Conservation (phyloP, 1,140 invertebrate genomes). For the Heliothis virescens region DNA sequence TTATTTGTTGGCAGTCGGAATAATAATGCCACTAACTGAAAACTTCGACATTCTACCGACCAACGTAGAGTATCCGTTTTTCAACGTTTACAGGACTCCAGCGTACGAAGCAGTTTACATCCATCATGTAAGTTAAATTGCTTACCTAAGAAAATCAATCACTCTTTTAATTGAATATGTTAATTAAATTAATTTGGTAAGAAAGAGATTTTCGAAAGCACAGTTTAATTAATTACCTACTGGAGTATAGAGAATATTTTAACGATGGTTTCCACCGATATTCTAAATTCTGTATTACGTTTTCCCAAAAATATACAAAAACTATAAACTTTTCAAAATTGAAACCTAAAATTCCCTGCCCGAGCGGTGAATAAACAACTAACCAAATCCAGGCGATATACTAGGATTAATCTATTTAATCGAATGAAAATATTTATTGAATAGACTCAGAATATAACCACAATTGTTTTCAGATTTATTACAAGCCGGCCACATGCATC, state of each 20-base stretch:
- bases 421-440: constrained; percentile 48
- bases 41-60: constrained; percentile 82
- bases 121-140: constrained; percentile 74
- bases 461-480: constrained; percentile 75
- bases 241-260: not conserved
- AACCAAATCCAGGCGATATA: constrained; percentile 36
- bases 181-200: not conserved
- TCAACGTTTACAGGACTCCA: constrained; percentile 76
- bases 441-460: constrained; percentile 36
- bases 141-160: constrained; percentile 37
- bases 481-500: constrained; percentile 83
- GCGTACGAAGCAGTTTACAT: constrained; percentile 75
- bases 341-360: not conserved
- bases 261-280: not conserved
- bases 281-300: not conserved
- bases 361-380: not conserved
- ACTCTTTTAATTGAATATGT: constrained; percentile 38
- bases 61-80: constrained; percentile 81
- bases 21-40: constrained; percentile 81
- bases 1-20: constrained; percentile 71
- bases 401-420: constrained; percentile 47
- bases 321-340: not conserved
- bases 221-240: not conserved
- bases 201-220: not conserved
- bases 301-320: not conserved